Conservation (phyloP, 2,797 vertebrate genomes). For the Sarcoramphus papa region DNA sequence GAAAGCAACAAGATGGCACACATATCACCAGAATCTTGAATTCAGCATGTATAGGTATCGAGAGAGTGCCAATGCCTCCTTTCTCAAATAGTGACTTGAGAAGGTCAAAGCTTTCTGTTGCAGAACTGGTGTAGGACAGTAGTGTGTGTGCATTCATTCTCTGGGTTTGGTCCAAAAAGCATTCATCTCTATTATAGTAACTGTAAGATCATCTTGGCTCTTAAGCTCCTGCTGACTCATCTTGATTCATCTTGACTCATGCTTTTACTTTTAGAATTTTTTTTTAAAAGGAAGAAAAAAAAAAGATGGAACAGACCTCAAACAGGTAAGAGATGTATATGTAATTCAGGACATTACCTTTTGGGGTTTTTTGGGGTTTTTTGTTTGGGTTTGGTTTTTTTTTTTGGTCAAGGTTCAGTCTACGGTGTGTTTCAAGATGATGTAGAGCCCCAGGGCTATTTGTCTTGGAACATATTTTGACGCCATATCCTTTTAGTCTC, state of each 20-base stretch:
- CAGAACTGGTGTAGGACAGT: neutral
- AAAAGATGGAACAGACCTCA: fast-evolving
- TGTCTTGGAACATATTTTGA: neutral
- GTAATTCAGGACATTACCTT: fast-evolving
- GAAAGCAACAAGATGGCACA: neutral
- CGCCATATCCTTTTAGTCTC: neutral
- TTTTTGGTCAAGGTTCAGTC: neutral
- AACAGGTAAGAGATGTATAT: fast-evolving
- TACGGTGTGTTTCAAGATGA: neutral
- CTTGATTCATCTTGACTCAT: neutral
- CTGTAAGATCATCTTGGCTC: neutral
- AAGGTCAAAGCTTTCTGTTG: neutral
- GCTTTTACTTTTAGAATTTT: neutral
- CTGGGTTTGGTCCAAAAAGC: neutral
- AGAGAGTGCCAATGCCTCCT: fast-evolving
- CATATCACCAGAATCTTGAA: neutral
- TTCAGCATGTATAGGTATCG: neutral
- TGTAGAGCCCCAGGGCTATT: fast-evolving
- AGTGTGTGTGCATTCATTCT: neutral
- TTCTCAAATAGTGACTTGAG: neutral
- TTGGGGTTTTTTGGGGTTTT: neutral
- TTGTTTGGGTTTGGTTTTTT: neutral
- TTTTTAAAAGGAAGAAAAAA: neutral
- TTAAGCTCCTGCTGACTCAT: neutral
- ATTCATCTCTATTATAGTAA: neutral